phyloP scores from a whole-genome alignment of 2,113 vertebrate species.

The Hypomesus transpacificus region DNA sequence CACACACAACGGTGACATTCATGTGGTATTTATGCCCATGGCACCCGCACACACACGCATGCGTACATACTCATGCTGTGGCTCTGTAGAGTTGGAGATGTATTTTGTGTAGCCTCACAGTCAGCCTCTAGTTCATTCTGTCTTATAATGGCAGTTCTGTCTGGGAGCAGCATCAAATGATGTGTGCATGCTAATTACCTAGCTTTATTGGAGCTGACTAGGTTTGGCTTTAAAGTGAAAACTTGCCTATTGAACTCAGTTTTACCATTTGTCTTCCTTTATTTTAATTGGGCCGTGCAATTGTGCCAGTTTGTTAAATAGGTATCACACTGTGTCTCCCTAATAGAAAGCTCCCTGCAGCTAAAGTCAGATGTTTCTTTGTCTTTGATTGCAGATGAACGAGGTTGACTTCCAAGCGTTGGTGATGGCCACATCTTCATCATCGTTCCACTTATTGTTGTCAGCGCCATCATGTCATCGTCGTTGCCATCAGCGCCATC shows the following conservation, averaged over 20 bases:
- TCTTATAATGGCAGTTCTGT: too few relatives aligned
- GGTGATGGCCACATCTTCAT: conserved; percentile 49
- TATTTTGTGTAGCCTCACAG: too few relatives aligned
- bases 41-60: background rate
- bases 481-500: conserved; percentile 57
- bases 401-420: background rate
- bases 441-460: conserved; percentile 48
- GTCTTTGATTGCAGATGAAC: conserved; percentile 48
- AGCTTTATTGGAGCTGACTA: conserved; percentile 51
- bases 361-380: conserved; percentile 37
- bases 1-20: background rate
- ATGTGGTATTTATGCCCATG: background rate
- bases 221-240: conserved; percentile 27
- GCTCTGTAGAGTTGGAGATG: too few relatives aligned
- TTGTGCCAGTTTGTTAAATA: conserved; percentile 62
- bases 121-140: too few relatives aligned
- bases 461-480: conserved; percentile 37
- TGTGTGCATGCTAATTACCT: conserved; percentile 60
- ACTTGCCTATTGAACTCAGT: conserved; percentile 40
- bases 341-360: too few relatives aligned
- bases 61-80: conserved; percentile 20
- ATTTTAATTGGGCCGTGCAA: conserved; percentile 60
- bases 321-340: conserved; percentile 23
- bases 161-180: conserved; percentile 42
- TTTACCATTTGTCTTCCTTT: conserved; percentile 56